Conservation (phyloP, 2,888 invertebrate genomes). For the Melanchra persicariae region DNA sequence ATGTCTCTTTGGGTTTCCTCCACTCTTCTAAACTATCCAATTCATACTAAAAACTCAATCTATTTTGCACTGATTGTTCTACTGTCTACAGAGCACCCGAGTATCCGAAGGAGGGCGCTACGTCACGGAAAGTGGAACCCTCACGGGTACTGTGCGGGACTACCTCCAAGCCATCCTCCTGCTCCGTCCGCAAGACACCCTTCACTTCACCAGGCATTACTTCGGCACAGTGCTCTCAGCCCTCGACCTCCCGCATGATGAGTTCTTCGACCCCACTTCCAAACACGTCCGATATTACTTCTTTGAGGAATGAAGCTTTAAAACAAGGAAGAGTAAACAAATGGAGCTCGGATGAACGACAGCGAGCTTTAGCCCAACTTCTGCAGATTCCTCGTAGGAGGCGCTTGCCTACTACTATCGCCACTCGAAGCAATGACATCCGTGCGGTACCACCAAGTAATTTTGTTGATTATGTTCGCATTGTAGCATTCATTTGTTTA, state of each 20-base stretch:
- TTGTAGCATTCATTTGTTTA: conserved; percentile 49
- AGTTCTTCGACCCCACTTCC: conserved; percentile 85
- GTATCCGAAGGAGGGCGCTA: conserved; percentile 90
- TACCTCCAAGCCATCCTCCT: conserved; percentile 91
- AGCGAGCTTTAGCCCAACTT: conserved; percentile 15
- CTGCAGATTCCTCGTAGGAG: conserved; percentile 14
- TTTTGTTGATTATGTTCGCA: conserved; percentile 35
- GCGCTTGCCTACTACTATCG: conserved; percentile 8
- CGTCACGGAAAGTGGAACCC: conserved; percentile 89
- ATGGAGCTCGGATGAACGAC: conserved; percentile 26
- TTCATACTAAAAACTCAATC: neutral
- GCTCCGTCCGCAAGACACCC: conserved; percentile 90
- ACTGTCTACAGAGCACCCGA: conserved; percentile 79
- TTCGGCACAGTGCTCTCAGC: conserved; percentile 88
- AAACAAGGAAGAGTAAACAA: conserved; percentile 30
- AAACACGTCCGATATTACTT: conserved; percentile 86
- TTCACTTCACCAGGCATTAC: conserved; percentile 90
- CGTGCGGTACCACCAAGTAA: conserved; percentile 16
- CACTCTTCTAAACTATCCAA: neutral
- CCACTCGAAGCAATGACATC: conserved; percentile 13
- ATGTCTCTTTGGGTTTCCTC: neutral
- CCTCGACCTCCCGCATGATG: conserved; percentile 86
- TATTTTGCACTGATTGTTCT: conserved; percentile 4
- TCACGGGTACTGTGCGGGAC: conserved; percentile 90
- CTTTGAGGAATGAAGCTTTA: conserved; percentile 80